These are phyloP conservation scores for Sebastes kiyomatsui DNA, from an alignment of 2,797 vertebrate genomes.

Conservation along the genomic window DNA sequence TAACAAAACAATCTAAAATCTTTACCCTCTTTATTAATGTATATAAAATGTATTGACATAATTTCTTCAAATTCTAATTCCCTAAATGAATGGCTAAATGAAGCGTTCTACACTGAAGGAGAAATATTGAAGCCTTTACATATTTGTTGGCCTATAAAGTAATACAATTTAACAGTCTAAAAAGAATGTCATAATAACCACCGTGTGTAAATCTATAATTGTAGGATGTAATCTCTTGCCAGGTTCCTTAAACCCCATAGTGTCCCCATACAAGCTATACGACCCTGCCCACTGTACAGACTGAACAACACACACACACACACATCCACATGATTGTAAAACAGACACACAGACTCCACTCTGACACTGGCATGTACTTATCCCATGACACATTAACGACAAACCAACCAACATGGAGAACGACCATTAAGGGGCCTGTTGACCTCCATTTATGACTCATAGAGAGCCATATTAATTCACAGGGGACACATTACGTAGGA, in stretches of 20 bases:
- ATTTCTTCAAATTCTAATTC: neutral
- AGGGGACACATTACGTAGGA: constrained; percentile 44
- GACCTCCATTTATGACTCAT: constrained; percentile 71
- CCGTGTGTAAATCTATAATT: neutral
- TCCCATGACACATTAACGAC: constrained; percentile 58
- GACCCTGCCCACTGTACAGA: neutral
- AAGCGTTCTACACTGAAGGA: neutral
- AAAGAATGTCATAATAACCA: neutral
- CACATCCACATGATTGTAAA: neutral
- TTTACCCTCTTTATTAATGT: too few species aligned
- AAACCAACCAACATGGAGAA: constrained; percentile 58
- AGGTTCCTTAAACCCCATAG: neutral
- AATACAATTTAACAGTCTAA: neutral
- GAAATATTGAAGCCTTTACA: neutral
- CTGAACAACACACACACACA: neutral
- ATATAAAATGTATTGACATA: neutral
- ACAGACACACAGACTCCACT: constrained; percentile 23
- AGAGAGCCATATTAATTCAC: constrained; percentile 56
- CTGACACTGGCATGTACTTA: constrained; percentile 29
- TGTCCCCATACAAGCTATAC: neutral
- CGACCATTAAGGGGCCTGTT: constrained; percentile 63
- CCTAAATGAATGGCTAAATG: neutral
- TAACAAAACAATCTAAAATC: neutral
- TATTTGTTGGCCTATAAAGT: neutral
- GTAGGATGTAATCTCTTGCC: neutral